Conservation (phyloP, 2,888 invertebrate genomes). For the Drosophila nigricruria region DNA sequence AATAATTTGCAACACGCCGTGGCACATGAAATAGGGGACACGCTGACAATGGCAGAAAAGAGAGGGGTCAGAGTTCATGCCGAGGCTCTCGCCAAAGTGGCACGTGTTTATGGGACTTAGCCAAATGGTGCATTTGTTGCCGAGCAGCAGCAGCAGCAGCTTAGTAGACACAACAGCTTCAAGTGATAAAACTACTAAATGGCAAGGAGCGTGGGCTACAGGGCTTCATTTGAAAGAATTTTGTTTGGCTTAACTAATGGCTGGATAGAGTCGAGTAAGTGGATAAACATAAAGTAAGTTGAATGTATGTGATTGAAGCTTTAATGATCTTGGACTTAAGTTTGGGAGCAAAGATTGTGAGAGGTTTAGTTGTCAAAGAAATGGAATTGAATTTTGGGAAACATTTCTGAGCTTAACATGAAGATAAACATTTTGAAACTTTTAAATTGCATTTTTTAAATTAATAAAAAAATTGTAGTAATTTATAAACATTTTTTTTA, state of each 20-base stretch:
- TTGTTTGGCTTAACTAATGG: constrained; percentile 1
- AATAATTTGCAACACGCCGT: constrained; percentile 82
- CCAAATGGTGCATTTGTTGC: constrained; percentile 58
- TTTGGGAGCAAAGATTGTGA: neutral
- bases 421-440: no score
- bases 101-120: constrained; percentile 72
- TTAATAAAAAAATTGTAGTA: no score
- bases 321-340: neutral
- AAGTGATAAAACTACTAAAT: constrained; percentile 12
- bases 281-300: constrained; percentile 12
- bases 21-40: constrained; percentile 56
- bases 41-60: constrained; percentile 1
- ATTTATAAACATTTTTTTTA: no score
- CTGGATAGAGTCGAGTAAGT: neutral
- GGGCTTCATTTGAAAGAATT: constrained; percentile 19
- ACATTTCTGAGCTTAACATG: neutral
- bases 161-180: constrained; percentile 44
- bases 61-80: constrained; percentile 12
- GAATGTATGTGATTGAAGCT: neutral
- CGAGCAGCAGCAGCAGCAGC: constrained; percentile 50
- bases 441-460: no score
- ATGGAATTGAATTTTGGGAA: neutral
- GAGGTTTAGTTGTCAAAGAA: neutral
- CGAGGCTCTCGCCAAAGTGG: constrained; percentile 53
- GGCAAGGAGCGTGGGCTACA: neutral